Base-by-base conservation (phyloP, 1,140 invertebrate genomes). In the Drosophila bipectinata region DNA sequence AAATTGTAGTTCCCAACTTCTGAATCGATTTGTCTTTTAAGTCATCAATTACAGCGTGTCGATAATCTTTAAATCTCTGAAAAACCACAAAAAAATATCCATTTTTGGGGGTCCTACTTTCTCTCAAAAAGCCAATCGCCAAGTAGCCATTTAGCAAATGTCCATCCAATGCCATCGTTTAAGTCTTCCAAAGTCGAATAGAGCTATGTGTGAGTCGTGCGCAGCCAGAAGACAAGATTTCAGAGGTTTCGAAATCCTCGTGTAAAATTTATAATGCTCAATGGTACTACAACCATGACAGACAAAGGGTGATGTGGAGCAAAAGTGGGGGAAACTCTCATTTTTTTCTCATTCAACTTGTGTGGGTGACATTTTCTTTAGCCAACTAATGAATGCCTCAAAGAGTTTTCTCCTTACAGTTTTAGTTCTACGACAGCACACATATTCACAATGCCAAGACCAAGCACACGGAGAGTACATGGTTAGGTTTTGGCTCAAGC, bases 381-480 rank as follows among this genome's bases (percentile, higher is more conserved):
- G 53, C 62, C 41, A 74, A 74, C 72, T 75, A 76, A 76, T 76
- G 73, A 75, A 75, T 76, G 72, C 62, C 72, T 75, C 73, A 67
- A 76, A 76, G 72, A 75, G 47, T 47, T 53, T 59, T 74, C 47
- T 56, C 32, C 53, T 39, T 75, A 61, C 72, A 75, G 73, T 75
- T 76, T 75, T 60, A 76, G 72, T 76, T 76, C 39, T 68, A 56
- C 28, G 73, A 49, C 56, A 8, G 45, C 41, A 75, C 62, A 67
- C 26, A 28, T 21, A 47, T 47, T 47, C 44, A 4, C 44, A 47
- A 15, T 37, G 34, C 34, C 34, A 37, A 37, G 34, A 37, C 34
- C 55, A 69, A 58, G 44, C 53, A 72, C 37, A 51, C 57, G 41
- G 62, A 68, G 32, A 37, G 47, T 21, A 64, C 32, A 64, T 64